phyloP scores from a whole-genome alignment of 2,113 vertebrate genomes.

The Mesoclemmys tuberculata region DNA sequence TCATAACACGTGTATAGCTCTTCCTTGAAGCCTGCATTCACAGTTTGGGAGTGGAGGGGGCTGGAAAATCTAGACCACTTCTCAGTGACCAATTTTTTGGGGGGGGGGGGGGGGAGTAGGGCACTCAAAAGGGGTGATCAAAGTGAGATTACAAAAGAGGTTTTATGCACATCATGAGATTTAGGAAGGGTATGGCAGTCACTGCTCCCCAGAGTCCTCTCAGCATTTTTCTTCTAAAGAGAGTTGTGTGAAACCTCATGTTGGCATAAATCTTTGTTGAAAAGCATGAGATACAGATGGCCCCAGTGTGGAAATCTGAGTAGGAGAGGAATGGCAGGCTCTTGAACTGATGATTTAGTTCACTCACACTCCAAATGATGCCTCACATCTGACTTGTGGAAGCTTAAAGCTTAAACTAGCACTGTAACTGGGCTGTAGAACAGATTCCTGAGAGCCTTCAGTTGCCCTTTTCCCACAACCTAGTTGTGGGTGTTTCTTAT shows the following conservation, averaged over 20 bases:
- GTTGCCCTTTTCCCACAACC: neutral
- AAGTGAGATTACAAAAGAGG: neutral
- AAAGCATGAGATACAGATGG: neutral
- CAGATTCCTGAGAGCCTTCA: too few relatives aligned
- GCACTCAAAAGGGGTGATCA: neutral
- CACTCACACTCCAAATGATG: neutral
- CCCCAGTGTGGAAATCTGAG: too few relatives aligned
- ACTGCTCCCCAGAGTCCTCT: too few relatives aligned
- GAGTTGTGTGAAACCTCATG: neutral
- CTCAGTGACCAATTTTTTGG: neutral
- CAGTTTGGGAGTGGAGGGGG: neutral
- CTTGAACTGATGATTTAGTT: neutral
- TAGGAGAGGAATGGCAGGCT: neutral
- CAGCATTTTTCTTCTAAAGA: neutral
- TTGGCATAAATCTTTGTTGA: neutral
- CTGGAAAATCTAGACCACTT: neutral
- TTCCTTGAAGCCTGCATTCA: neutral
- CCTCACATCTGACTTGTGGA: too few relatives aligned
- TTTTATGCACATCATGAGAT: neutral
- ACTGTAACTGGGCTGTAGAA: too few relatives aligned
- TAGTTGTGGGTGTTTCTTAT: neutral
- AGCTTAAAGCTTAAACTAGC: too few relatives aligned
- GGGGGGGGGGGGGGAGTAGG: too few relatives aligned
- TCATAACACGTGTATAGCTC: fast-evolving
- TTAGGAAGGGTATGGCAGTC: neutral